Evolutionary conservation across 2,888 invertebrate genomes (phyloP).

Genomic region (Chouioia cunea): DNA sequence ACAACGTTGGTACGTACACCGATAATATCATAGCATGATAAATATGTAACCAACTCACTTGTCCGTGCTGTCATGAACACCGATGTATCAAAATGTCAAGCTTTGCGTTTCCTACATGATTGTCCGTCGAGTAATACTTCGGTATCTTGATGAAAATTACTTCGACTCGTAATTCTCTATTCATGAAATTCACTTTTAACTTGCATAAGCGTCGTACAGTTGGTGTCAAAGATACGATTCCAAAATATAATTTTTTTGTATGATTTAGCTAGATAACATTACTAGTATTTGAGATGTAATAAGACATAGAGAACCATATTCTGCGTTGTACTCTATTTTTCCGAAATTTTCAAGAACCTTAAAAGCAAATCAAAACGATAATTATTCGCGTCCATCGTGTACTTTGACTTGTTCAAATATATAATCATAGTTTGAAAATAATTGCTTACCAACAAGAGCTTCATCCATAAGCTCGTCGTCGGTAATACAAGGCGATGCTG

Average conservation of each 20-base stretch:
- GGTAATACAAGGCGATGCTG: constrained; percentile 84
- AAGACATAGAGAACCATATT: constrained; percentile 18
- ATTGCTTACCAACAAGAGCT: constrained; percentile 78
- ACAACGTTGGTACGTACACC: constrained; percentile 21
- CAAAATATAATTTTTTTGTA: constrained; percentile 34
- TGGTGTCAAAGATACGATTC: constrained; percentile 16
- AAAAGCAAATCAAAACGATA: constrained; percentile 5
- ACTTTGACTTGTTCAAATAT: too few relatives aligned
- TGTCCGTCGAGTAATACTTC: constrained; percentile 24
- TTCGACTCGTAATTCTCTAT: too few relatives aligned
- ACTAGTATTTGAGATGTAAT: constrained; percentile 14
- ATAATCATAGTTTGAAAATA: not conserved
- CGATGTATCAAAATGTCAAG: constrained; percentile 2
- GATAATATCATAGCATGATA: constrained; percentile 20
- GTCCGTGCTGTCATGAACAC: not conserved
- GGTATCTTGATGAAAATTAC: constrained; percentile 8
- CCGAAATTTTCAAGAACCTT: constrained; percentile 42
- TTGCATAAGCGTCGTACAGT: constrained; percentile 3
- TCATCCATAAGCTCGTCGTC: constrained; percentile 94
- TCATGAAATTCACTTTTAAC: too few relatives aligned
- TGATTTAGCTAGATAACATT: constrained; percentile 21
- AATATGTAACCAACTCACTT: constrained; percentile 9
- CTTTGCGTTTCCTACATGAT: constrained; percentile 21
- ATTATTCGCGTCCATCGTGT: too few relatives aligned
- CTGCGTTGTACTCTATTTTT: constrained; percentile 18